Percentiles rank a stretch among this genome's conserved stretches.
Evolutionary conservation across 1,140 invertebrate species (phyloP).

Genomic region (Drosophila mauritiana): DNA sequence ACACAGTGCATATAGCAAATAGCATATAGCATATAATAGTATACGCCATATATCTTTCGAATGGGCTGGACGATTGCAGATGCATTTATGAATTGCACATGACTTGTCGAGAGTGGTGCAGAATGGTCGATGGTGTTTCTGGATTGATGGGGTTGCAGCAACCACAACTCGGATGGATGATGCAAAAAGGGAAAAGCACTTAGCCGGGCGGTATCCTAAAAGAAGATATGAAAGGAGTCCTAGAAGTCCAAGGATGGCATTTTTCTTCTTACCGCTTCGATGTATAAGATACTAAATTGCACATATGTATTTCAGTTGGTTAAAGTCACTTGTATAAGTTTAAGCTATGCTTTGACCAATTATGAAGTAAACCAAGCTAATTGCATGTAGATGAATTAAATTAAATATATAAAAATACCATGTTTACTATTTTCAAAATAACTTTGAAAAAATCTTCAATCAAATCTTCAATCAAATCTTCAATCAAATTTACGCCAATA

Average conservation of each 20-base stretch:
- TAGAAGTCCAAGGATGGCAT: neutral
- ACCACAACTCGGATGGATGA: conserved; percentile 25
- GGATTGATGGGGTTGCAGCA: conserved; percentile 21
- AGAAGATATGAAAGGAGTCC: neutral
- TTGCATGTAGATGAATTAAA: neutral
- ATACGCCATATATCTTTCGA: conserved; percentile 26
- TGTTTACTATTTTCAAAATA: neutral
- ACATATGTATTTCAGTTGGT: too few species aligned
- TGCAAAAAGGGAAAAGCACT: conserved; percentile 31
- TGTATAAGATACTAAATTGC: too few species aligned
- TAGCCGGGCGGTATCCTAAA: conserved; percentile 8
- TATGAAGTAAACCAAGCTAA: too few species aligned
- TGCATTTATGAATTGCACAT: conserved; percentile 55
- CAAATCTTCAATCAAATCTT: conserved; percentile 2
- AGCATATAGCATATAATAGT: conserved; percentile 5
- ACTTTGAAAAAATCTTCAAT: neutral
- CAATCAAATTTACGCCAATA: neutral
- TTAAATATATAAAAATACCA: neutral
- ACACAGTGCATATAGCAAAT: neutral
- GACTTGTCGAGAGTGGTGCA: conserved; percentile 41
- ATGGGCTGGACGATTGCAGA: conserved; percentile 51
- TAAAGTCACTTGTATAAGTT: too few species aligned
- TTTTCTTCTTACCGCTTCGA: too few species aligned
- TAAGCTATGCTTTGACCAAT: too few species aligned
- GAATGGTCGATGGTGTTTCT: conserved; percentile 28